These are phyloP conservation scores for Oscheius sp. DNA, from an alignment of 2,888 invertebrate genomes.

Conservation along the genomic window DNA sequence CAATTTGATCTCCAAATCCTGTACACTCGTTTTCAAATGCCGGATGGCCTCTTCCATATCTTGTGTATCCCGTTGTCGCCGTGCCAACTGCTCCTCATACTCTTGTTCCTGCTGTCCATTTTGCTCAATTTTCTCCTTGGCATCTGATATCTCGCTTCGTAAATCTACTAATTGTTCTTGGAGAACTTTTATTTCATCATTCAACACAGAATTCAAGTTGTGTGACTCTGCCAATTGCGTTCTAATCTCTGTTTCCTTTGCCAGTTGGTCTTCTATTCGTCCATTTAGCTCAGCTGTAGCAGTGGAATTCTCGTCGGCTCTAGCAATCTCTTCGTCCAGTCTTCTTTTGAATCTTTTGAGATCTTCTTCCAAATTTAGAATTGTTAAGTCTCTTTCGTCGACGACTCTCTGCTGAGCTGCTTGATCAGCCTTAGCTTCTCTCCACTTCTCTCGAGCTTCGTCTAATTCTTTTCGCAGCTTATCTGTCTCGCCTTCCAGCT, in stretches of 20 bases:
- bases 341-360: conserved; percentile 32
- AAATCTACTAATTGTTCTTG: conserved; percentile 30
- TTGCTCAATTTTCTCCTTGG: conserved; percentile 29
- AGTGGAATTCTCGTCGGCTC: conserved; percentile 37
- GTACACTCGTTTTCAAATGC: conserved; percentile 27
- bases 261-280: conserved; percentile 39
- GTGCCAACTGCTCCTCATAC: not conserved
- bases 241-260: conserved; percentile 43
- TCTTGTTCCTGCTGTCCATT: conserved; percentile 4
- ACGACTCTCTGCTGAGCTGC: conserved; percentile 35
- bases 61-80: not conserved
- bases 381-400: conserved; percentile 38
- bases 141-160: conserved; percentile 36
- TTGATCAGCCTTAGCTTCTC: conserved; percentile 37
- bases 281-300: conserved; percentile 36
- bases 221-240: conserved; percentile 36
- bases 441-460: conserved; percentile 34
- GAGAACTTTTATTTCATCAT: conserved; percentile 20
- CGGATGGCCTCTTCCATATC: conserved; percentile 27
- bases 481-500: conserved; percentile 35
- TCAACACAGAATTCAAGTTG: conserved; percentile 18
- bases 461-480: conserved; percentile 37
- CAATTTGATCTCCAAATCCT: conserved; percentile 38
- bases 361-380: conserved; percentile 37
- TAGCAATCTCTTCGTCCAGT: conserved; percentile 33